Evolutionary conservation across 2,888 invertebrate species (phyloP).

Genomic region (Drosophila falleni): DNA sequence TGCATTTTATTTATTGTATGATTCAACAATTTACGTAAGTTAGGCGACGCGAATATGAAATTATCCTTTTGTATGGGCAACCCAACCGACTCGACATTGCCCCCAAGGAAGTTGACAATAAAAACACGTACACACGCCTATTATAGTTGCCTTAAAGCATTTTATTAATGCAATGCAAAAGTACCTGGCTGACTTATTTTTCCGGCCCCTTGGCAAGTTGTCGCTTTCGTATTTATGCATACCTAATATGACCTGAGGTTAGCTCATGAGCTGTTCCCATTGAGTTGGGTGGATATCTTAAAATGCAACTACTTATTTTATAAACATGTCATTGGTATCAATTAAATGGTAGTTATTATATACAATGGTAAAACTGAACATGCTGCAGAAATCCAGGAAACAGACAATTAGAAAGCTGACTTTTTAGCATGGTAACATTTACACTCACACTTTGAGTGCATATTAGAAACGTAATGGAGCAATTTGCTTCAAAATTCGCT

Average conservation of each 20-base stretch:
- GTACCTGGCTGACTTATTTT: slow-evolving; percentile 58
- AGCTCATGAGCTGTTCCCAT: slow-evolving; percentile 6
- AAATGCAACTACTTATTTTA: slow-evolving; percentile 2
- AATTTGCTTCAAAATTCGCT: slow-evolving; percentile 28
- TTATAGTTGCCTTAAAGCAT: slow-evolving; percentile 44
- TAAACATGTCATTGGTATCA: slow-evolving; percentile 19
- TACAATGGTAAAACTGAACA: neutral
- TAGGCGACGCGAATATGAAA: slow-evolving; percentile 71
- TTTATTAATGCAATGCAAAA: slow-evolving; percentile 55
- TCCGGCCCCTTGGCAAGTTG: slow-evolving; percentile 51
- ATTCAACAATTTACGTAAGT: slow-evolving; percentile 73
- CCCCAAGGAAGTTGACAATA: slow-evolving; percentile 57
- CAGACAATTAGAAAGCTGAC: slow-evolving; percentile 53
- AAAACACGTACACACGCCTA: slow-evolving; percentile 60
- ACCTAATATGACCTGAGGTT: slow-evolving; percentile 38
- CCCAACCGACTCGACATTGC: slow-evolving; percentile 1
- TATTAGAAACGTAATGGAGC: slow-evolving; percentile 51
- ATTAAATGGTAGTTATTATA: slow-evolving; percentile 18
- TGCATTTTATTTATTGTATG: slow-evolving; percentile 72
- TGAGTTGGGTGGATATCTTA: slow-evolving; percentile 5
- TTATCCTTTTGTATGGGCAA: slow-evolving; percentile 58
- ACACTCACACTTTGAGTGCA: slow-evolving; percentile 28
- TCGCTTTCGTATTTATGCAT: slow-evolving; percentile 36
- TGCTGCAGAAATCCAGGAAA: slow-evolving; percentile 51
- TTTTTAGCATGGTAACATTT: slow-evolving; percentile 17